Evolutionary conservation across 2,888 invertebrate genomes (phyloP), one percentile per base, ranked within the genome.

Genomic region (Melinaea marsaeus): DNA sequence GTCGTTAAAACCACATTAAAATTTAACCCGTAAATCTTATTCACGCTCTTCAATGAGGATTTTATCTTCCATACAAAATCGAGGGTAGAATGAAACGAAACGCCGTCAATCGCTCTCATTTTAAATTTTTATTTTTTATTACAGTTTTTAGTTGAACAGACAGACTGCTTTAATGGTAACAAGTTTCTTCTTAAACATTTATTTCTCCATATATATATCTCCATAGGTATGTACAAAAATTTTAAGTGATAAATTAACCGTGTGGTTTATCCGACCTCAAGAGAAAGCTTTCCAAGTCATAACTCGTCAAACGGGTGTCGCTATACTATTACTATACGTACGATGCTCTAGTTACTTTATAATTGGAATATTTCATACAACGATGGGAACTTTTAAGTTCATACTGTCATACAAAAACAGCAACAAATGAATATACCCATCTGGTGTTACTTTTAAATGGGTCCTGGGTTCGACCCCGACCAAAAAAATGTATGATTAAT

Each of bases 251-350:
- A 51, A 51, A 63, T 46, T 67, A 63, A 63, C 67, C 67, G 63
- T 62, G 64, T 64, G 64, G 65, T 63, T 65, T 65, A 67, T 67
- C 71, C 68, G 71, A 72, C 72, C 71, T 60, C 70, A 55, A 74
- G 83, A 79, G 84, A 83, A 83, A 83, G 83, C 76, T 42, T 42
- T 9, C 75, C 74, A 65, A 71, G 72, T 71, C 68, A 66, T 69
- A 67, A 87, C 88, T 80, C 80, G 88, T 86, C 80, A 56, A 73
- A 85, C 88, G 79, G 78, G 86, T 85, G 74, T 74, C 73, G 74
- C 71, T 79, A 82, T 72, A 84, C 79, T 76, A 73, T 74, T 75
- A 71, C 70, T 72, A 71, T 68, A 61, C 57, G 51, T 55, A 42
- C 9, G 9, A 42, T 55, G 61, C 61, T 63, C 67, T 58, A 67